Evolutionary conservation across 2,888 invertebrate genomes (phyloP).

Genomic region (Balanococcus diminutus): DNA sequence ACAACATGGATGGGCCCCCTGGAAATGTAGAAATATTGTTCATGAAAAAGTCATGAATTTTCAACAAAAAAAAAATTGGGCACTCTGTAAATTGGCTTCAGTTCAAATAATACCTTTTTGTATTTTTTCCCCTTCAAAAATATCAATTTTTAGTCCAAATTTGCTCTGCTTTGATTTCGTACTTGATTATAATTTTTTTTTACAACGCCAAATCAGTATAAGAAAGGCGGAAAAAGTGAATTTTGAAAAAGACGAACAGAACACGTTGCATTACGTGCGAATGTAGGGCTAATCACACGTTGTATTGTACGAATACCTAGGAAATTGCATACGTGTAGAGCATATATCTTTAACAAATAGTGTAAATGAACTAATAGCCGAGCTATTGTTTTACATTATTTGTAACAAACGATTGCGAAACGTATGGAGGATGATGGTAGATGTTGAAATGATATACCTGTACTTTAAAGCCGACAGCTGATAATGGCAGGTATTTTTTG

Average conservation of each 20-base stretch:
- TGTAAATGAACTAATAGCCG: conserved; percentile 7
- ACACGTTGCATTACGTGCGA: not conserved
- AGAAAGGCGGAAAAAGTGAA: not conserved
- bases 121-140: no score
- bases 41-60: no score
- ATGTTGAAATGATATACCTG: not conserved
- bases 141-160: no score
- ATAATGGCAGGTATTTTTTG: not conserved
- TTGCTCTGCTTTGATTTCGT: not conserved
- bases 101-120: no score
- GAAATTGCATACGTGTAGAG: not conserved
- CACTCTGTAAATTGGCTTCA: no score
- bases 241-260: not conserved
- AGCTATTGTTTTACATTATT: not conserved
- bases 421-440: not conserved
- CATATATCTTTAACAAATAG: not conserved
- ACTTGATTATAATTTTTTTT: not conserved
- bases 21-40: no score
- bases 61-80: no score
- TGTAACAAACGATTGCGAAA: not conserved
- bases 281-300: not conserved
- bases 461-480: not conserved
- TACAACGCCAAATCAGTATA: not conserved
- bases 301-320: not conserved
- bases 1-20: no score